These are phyloP conservation scores for Diacarnus erythraeanus DNA, from an alignment of 37 sponge, comb jelly and placozoan genomes.

Conservation along the genomic window DNA sequence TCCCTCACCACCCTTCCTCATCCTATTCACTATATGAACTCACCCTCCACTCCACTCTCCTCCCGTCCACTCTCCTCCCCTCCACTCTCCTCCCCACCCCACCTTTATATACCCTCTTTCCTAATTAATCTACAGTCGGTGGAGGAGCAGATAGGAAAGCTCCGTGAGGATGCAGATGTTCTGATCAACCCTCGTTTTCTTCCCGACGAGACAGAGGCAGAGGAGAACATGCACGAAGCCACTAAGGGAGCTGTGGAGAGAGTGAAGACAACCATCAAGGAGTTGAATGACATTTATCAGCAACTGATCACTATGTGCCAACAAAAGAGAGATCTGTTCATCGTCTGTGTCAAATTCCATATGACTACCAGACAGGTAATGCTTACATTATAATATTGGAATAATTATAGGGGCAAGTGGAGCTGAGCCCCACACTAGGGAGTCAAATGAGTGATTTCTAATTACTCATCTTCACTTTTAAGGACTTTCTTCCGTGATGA, in stretches of 20 bases:
- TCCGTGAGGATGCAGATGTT: constrained; percentile 7
- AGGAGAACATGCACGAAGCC: constrained; percentile 10
- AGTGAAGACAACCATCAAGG: constrained; percentile 14
- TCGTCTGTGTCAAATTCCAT: constrained; percentile 66
- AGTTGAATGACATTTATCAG: constrained; percentile 39
- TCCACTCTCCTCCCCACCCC: constrained; percentile 11
- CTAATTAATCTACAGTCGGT: constrained; percentile 8
- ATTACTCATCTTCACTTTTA: no score
- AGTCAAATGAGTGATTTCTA: no score
- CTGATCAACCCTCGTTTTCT: constrained; percentile 18
- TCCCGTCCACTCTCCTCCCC: not conserved
- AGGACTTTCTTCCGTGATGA: no score
- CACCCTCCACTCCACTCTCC: no score
- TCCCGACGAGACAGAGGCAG: not conserved
- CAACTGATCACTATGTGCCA: constrained; percentile 58
- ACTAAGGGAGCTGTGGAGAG: constrained; percentile 21
- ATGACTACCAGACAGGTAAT: constrained; percentile 56
- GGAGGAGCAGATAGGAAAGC: constrained; percentile 28
- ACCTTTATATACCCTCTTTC: not conserved
- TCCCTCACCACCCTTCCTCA: no score
- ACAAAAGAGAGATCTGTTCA: constrained; percentile 79
- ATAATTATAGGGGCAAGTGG: no score
- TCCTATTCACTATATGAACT: no score
- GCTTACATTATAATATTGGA: no score
- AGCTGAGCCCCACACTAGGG: no score